Conservation (phyloP, 2,797 vertebrate species). For the Acanthornis magna region DNA sequence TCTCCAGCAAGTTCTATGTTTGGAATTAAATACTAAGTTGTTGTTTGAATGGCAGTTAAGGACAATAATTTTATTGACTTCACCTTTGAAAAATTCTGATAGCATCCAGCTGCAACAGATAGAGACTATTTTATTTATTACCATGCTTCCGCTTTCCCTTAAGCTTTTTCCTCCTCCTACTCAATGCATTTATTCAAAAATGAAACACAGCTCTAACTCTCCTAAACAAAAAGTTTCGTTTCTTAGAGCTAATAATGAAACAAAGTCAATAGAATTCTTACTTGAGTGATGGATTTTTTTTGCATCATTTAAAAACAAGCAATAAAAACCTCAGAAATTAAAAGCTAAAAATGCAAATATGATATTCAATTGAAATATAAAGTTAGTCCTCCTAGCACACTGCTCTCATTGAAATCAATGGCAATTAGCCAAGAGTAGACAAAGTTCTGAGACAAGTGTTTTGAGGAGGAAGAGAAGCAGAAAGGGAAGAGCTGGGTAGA, state of each 20-base stretch:
- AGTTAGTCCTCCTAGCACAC: background rate
- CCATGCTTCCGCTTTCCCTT: slow-evolving; percentile 3
- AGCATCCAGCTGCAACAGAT: background rate
- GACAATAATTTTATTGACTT: background rate
- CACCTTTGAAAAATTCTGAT: background rate
- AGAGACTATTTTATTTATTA: background rate
- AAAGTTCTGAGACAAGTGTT: background rate
- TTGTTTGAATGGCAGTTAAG: slow-evolving; percentile 33
- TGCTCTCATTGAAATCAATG: background rate
- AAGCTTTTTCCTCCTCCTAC: background rate
- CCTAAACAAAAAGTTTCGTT: background rate
- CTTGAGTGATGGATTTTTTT: background rate
- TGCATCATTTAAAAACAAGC: background rate
- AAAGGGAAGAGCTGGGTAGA: slow-evolving; percentile 8
- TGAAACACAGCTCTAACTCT: background rate
- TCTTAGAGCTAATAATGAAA: background rate
- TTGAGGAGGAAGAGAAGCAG: background rate
- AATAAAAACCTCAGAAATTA: background rate
- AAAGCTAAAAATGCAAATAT: background rate
- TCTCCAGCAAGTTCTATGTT: background rate
- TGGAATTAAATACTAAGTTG: background rate
- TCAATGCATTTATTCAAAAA: background rate
- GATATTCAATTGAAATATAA: background rate
- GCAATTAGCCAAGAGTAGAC: background rate
- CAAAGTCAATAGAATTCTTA: background rate